phyloP scores from a whole-genome alignment of 2,113 vertebrate genomes.

The Pelecanoides urinatrix region DNA sequence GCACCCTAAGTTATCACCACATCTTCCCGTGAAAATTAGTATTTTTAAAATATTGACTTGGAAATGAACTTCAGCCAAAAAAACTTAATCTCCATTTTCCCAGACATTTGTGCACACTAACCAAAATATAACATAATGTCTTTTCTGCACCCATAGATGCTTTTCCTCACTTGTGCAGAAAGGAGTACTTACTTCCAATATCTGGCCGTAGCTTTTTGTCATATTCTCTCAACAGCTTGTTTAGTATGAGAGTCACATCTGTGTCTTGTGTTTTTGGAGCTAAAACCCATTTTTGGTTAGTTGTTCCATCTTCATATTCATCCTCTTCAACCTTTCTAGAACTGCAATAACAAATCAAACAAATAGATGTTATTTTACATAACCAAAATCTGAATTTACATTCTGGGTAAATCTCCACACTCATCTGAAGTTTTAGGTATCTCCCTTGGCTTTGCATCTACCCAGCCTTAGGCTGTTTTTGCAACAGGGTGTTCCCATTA shows the following conservation, averaged over 20 bases:
- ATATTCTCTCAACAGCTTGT: conserved; percentile 91
- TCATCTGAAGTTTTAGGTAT: neutral
- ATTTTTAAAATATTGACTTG: neutral
- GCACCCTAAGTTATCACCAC: neutral
- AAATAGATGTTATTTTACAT: neutral
- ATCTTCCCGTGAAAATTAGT: neutral
- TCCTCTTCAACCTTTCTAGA: conserved; percentile 82
- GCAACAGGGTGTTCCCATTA: neutral
- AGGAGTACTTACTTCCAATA: conserved; percentile 86
- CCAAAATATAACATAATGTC: neutral
- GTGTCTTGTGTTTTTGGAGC: conserved; percentile 87
- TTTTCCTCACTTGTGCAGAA: neutral
- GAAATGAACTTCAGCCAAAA: neutral
- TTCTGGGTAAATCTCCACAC: neutral
- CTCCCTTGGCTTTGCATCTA: neutral
- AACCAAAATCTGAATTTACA: neutral
- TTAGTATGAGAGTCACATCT: conserved; percentile 90
- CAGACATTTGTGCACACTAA: neutral
- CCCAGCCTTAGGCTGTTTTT: neutral
- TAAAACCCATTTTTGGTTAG: conserved; percentile 88
- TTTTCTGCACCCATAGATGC: neutral
- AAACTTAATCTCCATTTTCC: neutral
- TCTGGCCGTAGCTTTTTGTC: conserved; percentile 94
- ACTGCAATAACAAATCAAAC: conserved; percentile 65
- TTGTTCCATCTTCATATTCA: conserved; percentile 86